Percentiles rank a stretch among this genome's conserved stretches.
Evolutionary conservation across 2,113 vertebrate genomes (phyloP).

Genomic region (Plestiodon gilberti): DNA sequence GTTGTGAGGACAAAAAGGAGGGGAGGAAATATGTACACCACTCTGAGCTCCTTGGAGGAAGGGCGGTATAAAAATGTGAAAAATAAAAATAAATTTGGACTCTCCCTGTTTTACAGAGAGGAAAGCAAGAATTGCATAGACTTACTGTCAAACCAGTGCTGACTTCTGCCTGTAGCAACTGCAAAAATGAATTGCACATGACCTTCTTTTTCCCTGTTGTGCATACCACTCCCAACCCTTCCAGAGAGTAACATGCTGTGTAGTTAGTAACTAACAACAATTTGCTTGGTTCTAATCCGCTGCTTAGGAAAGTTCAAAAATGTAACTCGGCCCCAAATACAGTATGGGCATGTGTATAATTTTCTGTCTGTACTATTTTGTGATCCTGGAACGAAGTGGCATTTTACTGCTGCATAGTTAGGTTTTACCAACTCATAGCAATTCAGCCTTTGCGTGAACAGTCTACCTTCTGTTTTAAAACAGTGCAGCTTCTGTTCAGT

Average conservation of each 20-base stretch:
- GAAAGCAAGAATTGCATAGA: not conserved
- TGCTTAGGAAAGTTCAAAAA: constrained; percentile 13
- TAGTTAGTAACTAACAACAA: constrained; percentile 22
- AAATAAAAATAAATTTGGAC: not conserved
- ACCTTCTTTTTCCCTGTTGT: not conserved
- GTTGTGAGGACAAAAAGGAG: too few relatives aligned
- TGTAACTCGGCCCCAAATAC: constrained; percentile 17
- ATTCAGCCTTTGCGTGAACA: constrained; percentile 70
- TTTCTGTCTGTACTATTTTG: constrained; percentile 53
- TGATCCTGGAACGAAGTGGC: constrained; percentile 39
- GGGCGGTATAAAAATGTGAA: too few relatives aligned
- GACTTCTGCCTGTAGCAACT: not conserved
- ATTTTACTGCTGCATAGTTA: constrained; percentile 44
- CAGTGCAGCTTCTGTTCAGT: constrained; percentile 77
- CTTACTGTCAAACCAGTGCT: not conserved
- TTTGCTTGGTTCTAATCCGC: not conserved
- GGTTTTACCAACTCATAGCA: constrained; percentile 56
- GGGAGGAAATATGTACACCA: too few relatives aligned
- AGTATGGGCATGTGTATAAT: constrained; percentile 15
- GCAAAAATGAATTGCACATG: constrained; percentile 15
- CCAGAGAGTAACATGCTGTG: constrained; percentile 10
- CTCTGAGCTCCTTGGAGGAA: too few relatives aligned
- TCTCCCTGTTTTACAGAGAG: not conserved
- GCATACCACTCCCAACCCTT: not conserved
- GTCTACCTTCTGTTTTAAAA: constrained; percentile 75